Percentiles rank a stretch among this genome's conserved stretches.
phyloP scores from a whole-genome alignment of 2,113 vertebrate species.

The Callospermophilus lateralis region DNA sequence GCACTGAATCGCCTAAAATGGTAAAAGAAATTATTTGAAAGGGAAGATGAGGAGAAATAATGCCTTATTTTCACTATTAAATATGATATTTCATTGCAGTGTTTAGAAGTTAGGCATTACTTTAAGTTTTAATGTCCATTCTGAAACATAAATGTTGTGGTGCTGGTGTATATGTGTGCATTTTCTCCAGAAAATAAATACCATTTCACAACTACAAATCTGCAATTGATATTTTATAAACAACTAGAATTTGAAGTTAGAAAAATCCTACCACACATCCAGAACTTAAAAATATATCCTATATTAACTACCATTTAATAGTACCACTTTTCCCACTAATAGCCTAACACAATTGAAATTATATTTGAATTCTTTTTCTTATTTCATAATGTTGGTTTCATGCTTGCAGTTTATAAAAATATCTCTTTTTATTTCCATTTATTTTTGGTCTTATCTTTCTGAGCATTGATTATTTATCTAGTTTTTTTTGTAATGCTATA shows the following conservation, averaged over 20 bases:
- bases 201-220: not conserved
- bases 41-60: not conserved
- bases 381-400: not conserved
- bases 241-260: not conserved
- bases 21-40: not conserved
- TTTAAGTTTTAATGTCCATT: not conserved
- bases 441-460: not conserved
- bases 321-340: not conserved
- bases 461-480: not conserved
- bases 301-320: not conserved
- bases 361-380: not conserved
- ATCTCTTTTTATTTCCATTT: not conserved
- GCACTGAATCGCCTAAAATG: not conserved
- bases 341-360: not conserved
- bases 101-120: not conserved
- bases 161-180: fast-evolving
- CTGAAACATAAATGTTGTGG: not conserved
- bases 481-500: not conserved
- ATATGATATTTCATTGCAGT: not conserved
- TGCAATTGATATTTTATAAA: not conserved
- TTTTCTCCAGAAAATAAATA: not conserved
- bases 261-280: not conserved
- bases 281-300: not conserved
- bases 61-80: not conserved
- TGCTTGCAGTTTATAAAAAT: not conserved